phyloP scores from a whole-genome alignment of 2,113 vertebrate genomes.

The Myrmophylax atrothorax region DNA sequence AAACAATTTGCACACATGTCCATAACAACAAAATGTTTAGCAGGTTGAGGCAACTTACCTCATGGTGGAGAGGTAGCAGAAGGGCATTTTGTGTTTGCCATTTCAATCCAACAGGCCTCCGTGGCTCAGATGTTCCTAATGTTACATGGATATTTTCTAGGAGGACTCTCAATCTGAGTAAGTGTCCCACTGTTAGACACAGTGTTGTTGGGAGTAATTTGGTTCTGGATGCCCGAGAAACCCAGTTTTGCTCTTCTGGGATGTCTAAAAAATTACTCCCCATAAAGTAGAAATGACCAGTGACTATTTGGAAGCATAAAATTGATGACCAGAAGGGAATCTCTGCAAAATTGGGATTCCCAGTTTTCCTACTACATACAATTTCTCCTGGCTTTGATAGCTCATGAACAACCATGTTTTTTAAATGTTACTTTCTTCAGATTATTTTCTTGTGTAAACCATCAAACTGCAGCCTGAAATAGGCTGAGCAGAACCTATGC shows the following conservation, averaged over 20 bases:
- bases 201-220: not conserved
- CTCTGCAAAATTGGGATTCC: not conserved
- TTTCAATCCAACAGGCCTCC: not conserved
- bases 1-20: not conserved
- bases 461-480: slow-evolving; percentile 45
- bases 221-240: not conserved
- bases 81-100: not conserved
- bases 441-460: slow-evolving; percentile 41
- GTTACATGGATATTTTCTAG: not conserved
- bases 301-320: not conserved
- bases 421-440: slow-evolving; percentile 16
- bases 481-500: slow-evolving; percentile 45
- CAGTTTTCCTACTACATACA: not conserved
- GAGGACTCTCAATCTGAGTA: not conserved
- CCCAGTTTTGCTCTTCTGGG: not conserved
- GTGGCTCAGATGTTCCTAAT: not conserved
- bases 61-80: rapidly evolving
- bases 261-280: not conserved
- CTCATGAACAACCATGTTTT: slow-evolving; percentile 5
- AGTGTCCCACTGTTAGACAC: not conserved
- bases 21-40: not conserved
- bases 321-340: not conserved
- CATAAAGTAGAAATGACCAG: not conserved
- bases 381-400: not conserved
- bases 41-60: not conserved